phyloP scores from a whole-genome alignment of 2,113 vertebrate genomes.

The Notothenia coriiceps region DNA sequence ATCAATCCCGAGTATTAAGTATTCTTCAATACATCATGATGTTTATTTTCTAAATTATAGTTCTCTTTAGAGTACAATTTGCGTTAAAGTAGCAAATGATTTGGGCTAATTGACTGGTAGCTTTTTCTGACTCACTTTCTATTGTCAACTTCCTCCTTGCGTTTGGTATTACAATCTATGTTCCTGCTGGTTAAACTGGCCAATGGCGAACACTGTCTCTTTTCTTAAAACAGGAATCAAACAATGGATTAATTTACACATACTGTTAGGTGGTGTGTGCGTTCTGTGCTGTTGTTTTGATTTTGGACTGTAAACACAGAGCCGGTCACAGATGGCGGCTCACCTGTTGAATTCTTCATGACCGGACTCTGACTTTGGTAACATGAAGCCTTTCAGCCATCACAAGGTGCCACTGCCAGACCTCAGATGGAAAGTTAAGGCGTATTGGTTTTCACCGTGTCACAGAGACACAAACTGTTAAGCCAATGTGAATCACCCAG shows the following conservation, averaged over 20 bases:
- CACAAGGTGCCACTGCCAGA: conserved; percentile 45
- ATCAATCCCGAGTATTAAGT: no score
- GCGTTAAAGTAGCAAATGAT: no score
- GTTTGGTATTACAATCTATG: neutral
- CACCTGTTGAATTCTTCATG: conserved; percentile 82
- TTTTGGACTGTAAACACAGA: conserved; percentile 44
- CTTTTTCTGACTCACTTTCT: neutral
- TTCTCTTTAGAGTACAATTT: no score
- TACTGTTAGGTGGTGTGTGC: neutral
- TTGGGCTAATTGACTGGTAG: neutral
- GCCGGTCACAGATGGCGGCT: conserved; percentile 64
- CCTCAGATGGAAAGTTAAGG: conserved; percentile 66
- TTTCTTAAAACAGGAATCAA: conserved; percentile 8
- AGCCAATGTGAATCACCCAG: conserved; percentile 33
- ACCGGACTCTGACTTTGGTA: conserved; percentile 61
- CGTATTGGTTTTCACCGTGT: conserved; percentile 56
- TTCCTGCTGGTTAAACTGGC: conserved; percentile 1
- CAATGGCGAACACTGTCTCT: neutral
- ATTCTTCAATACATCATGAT: no score
- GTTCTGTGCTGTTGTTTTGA: conserved; percentile 48
- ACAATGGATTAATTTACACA: neutral
- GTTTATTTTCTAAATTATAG: no score
- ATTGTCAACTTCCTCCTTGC: neutral
- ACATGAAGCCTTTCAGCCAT: conserved; percentile 62
- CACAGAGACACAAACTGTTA: conserved; percentile 20